A percentile compares a stretch with the other conserved stretches of the same genome.
These are phyloP conservation scores for Calliopsis andreniformis DNA, from an alignment of 1,140 invertebrate genomes.

Conservation along the genomic window DNA sequence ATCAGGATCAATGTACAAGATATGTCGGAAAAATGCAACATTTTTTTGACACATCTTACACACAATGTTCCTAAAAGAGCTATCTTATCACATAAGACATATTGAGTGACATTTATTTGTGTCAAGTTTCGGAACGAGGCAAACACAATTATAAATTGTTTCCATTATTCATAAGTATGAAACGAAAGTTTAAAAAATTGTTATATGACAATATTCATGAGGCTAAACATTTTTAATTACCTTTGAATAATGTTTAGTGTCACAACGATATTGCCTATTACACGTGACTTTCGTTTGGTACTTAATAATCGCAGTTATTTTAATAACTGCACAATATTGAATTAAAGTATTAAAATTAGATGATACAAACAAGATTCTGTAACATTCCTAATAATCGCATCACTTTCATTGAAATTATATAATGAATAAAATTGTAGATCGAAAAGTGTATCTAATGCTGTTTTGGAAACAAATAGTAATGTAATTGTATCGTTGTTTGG, in stretches of 20 bases:
- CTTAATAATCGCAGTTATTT: conserved; percentile 50
- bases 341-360: conserved; percentile 50
- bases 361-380: conserved; percentile 34
- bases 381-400: conserved; percentile 57
- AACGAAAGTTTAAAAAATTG: conserved; percentile 42
- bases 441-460: conserved; percentile 60
- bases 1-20: conserved; percentile 49
- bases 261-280: conserved; percentile 32
- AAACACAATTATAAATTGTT: conserved; percentile 31
- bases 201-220: conserved; percentile 6
- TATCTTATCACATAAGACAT: conserved; percentile 34
- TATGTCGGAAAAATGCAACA: conserved; percentile 26
- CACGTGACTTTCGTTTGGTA: conserved; percentile 41
- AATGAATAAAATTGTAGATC: conserved; percentile 57
- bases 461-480: conserved; percentile 65
- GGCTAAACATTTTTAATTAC: conserved; percentile 13
- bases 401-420: conserved; percentile 59
- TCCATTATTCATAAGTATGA: conserved; percentile 44
- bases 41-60: conserved; percentile 47
- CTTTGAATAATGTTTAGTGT: conserved; percentile 13
- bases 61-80: conserved; percentile 56
- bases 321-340: conserved; percentile 51
- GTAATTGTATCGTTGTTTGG: conserved; percentile 72
- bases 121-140: conserved; percentile 5
- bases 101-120: conserved; percentile 34